Evolutionary conservation across 2,888 invertebrate species (phyloP).

Genomic region (Drosophila nigricruria): DNA sequence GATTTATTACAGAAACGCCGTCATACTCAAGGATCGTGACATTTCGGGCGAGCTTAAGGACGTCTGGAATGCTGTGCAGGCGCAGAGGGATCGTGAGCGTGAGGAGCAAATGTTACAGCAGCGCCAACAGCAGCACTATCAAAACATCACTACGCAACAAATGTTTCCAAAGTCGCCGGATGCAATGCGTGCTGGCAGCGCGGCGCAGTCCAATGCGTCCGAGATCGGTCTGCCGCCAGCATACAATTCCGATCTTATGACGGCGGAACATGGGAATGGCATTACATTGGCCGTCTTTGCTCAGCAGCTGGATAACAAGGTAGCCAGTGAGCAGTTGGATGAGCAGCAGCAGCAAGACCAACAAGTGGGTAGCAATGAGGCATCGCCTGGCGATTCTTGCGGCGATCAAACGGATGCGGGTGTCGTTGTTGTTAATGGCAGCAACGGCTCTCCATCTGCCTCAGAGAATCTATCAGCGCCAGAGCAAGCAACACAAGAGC

Average conservation of each 20-base stretch:
- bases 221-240: conserved; percentile 54
- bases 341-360: conserved; percentile 34
- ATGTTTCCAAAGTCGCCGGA: conserved; percentile 82
- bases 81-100: conserved; percentile 84
- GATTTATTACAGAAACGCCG: conserved; percentile 84
- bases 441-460: conserved; percentile 35
- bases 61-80: conserved; percentile 90
- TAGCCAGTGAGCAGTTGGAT: conserved; percentile 64
- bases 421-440: conserved; percentile 33
- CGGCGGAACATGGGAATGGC: conserved; percentile 59
- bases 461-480: conserved; percentile 31
- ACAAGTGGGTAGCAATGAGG: conserved; percentile 17
- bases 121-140: conserved; percentile 83
- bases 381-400: conserved; percentile 46
- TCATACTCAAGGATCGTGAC: conserved; percentile 89
- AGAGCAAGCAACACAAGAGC: conserved; percentile 34
- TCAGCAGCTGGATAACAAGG: conserved; percentile 76
- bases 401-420: conserved; percentile 72
- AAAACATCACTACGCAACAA: conserved; percentile 82
- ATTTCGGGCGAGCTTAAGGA: conserved; percentile 91
- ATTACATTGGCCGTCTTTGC: conserved; percentile 73
- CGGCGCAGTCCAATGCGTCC: conserved; percentile 38
- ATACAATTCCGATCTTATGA: conserved; percentile 57
- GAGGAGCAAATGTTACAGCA: conserved; percentile 85
- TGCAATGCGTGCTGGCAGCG: conserved; percentile 59